Conservation (phyloP, 2,113 vertebrate genomes). For the Nicator chloris region DNA sequence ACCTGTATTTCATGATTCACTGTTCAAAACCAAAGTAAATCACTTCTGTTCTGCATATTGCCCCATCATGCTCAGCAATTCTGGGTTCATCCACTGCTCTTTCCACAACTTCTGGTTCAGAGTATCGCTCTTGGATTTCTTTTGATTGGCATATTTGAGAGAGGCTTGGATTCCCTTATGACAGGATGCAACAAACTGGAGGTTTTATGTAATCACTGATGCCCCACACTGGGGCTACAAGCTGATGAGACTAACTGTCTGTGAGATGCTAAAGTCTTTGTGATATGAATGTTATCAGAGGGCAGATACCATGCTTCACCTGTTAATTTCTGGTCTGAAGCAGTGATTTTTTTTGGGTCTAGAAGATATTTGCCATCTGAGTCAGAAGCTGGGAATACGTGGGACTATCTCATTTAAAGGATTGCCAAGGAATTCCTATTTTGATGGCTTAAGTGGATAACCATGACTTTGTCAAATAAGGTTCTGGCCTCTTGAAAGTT, state of each 20-base stretch:
- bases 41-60: not conserved
- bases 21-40: not conserved
- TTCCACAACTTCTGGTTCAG: not conserved
- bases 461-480: not conserved
- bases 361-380: not conserved
- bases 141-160: not conserved
- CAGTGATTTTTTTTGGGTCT: not conserved
- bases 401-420: not conserved
- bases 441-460: not conserved
- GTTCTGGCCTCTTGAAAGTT: not conserved
- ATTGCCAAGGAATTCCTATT: not conserved
- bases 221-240: not conserved
- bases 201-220: not conserved
- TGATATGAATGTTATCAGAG: not conserved
- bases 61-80: not conserved
- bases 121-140: not conserved
- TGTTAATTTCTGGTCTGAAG: not conserved
- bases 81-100: not conserved
- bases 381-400: not conserved
- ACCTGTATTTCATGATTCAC: not conserved
- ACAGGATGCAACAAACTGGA: not conserved
- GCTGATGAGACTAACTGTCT: not conserved
- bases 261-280: not conserved
- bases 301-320: not conserved
- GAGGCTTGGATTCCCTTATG: not conserved